These are phyloP conservation scores for Trileptium ribeirensis DNA, from an alignment of 2,888 invertebrate genomes.

Conservation along the genomic window DNA sequence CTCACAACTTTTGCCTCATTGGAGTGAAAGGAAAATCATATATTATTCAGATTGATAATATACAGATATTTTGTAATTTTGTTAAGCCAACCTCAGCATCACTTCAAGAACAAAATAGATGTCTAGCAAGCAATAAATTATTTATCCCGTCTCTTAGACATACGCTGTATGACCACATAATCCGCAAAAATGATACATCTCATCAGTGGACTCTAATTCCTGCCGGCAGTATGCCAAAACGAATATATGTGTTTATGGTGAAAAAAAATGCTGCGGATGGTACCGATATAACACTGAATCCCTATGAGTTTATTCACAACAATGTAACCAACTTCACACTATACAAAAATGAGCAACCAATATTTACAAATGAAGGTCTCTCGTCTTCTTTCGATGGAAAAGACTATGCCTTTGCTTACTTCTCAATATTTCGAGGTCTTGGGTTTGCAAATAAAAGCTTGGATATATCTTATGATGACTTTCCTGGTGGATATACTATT, in stretches of 20 bases:
- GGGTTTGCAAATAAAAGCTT: too few species aligned
- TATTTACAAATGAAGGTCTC: too few species aligned
- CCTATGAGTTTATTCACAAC: too few species aligned
- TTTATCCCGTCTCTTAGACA: not conserved
- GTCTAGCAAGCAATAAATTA: not conserved
- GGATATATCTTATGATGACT: too few species aligned
- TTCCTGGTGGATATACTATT: too few species aligned
- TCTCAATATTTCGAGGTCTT: too few species aligned
- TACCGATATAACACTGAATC: too few species aligned
- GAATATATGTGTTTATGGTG: not conserved
- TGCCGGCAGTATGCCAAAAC: not conserved
- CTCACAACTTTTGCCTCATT: not conserved
- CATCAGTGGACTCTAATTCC: not conserved
- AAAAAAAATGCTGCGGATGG: too few species aligned
- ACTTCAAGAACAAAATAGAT: not conserved
- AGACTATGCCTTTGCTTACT: too few species aligned
- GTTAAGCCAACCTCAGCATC: not conserved
- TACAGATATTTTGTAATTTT: not conserved
- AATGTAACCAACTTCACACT: too few species aligned
- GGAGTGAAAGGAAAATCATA: not conserved
- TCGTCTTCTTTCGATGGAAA: too few species aligned
- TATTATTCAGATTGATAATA: not conserved
- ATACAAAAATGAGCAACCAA: too few species aligned
- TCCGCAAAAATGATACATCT: not conserved
- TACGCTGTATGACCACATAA: not conserved